A percentile compares a stretch with the other conserved stretches of the same genome.
Evolutionary conservation across 2,797 vertebrate species (phyloP).

Genomic region (Periophthalmus magnuspinnatus): DNA sequence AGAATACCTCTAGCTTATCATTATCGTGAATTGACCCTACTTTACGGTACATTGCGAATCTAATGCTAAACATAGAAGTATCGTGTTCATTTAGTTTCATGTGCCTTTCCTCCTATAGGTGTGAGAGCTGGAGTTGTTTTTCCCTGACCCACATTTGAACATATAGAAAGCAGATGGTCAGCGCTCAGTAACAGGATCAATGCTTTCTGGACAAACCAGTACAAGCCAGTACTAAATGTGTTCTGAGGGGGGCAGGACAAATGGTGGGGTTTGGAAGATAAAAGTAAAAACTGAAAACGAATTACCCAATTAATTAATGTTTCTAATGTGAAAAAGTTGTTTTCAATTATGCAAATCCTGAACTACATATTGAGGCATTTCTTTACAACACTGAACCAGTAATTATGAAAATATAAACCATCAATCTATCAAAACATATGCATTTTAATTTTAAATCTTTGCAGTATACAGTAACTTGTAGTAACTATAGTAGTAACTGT

Average conservation of each 20-base stretch:
- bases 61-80: not conserved
- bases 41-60: not conserved
- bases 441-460: no score
- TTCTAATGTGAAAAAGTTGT: not conserved
- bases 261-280: not conserved
- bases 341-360: not conserved
- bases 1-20: no score
- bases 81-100: not conserved
- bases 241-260: not conserved
- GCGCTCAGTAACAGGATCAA: slow-evolving; percentile 2
- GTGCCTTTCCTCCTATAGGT: not conserved
- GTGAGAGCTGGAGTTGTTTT: not conserved
- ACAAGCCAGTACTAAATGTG: not conserved
- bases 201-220: not conserved
- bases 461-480: no score
- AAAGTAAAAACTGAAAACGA: not conserved
- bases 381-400: no score
- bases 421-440: no score
- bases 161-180: slow-evolving; percentile 12
- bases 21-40: not conserved
- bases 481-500: no score
- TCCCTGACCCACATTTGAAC: slow-evolving; percentile 5
- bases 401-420: no score
- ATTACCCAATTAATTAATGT: no score
- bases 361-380: not conserved